Evolutionary conservation across 1,140 invertebrate genomes (phyloP).

Genomic region (Atta colombica): DNA sequence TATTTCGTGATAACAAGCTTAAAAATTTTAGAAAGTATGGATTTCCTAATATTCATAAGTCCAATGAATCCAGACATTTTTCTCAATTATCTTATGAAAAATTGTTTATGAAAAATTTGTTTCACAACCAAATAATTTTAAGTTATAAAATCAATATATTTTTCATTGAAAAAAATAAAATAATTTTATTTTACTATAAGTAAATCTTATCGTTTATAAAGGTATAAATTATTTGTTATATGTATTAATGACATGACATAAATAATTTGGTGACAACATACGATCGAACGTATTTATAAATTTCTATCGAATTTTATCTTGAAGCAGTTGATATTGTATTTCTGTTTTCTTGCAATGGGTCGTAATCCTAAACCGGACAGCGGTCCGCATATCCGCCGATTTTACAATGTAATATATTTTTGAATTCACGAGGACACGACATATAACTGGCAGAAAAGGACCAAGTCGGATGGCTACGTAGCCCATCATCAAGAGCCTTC

Average conservation of each 20-base stretch:
- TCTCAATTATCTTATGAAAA: too few species aligned
- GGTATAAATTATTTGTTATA: background rate
- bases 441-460: background rate
- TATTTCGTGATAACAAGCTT: too few species aligned
- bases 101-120: too few species aligned
- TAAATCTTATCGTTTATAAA: background rate
- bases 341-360: slow-evolving; percentile 19
- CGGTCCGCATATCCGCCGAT: slow-evolving; percentile 4
- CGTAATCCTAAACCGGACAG: slow-evolving; percentile 23
- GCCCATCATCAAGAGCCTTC: slow-evolving; percentile 24
- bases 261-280: background rate
- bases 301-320: slow-evolving; percentile 21
- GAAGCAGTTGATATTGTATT: background rate
- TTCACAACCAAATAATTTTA: too few species aligned
- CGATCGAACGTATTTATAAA: background rate
- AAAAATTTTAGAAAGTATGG: too few species aligned
- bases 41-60: background rate
- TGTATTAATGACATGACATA: background rate
- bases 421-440: slow-evolving; percentile 40
- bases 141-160: too few species aligned
- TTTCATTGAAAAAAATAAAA: background rate
- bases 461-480: background rate
- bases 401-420: slow-evolving; percentile 70
- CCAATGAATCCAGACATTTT: too few species aligned
- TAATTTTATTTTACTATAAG: slow-evolving; percentile 9